Percentiles rank a stretch among this genome's conserved stretches.
phyloP scores from a whole-genome alignment of 1,140 invertebrate species.

The Agraylea sexmaculata region DNA sequence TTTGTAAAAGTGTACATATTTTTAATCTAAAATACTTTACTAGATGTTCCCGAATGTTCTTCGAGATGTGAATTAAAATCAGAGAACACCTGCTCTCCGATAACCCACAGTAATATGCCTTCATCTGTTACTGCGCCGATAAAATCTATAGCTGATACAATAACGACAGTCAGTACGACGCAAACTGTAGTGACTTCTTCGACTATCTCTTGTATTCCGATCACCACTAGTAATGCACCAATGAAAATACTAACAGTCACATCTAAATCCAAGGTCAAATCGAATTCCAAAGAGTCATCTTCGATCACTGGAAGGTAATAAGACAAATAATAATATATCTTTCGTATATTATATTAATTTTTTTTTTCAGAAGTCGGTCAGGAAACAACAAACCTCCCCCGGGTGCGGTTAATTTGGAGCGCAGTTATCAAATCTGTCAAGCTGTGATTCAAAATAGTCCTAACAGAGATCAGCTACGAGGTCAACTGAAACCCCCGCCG shows the following conservation, averaged over 20 bases:
- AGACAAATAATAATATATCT: not conserved
- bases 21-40: too few species aligned
- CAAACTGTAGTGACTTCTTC: conserved; percentile 11
- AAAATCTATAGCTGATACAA: too few species aligned
- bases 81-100: too few species aligned
- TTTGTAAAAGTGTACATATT: too few species aligned
- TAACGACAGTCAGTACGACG: too few species aligned
- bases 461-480: conserved; percentile 74
- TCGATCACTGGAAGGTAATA: conserved; percentile 4
- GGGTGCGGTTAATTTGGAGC: conserved; percentile 79
- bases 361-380: conserved; percentile 29
- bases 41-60: too few species aligned
- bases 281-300: conserved; percentile 10
- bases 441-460: conserved; percentile 87
- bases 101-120: too few species aligned
- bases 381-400: conserved; percentile 62
- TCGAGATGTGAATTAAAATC: too few species aligned
- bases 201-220: conserved; percentile 14
- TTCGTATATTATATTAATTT: not conserved
- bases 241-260: conserved; percentile 9
- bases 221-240: conserved; percentile 8
- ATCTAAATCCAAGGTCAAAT: conserved; percentile 16
- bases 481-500: conserved; percentile 72
- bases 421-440: conserved; percentile 93
- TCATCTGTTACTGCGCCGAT: too few species aligned